phyloP scores from a whole-genome alignment of 1,140 invertebrate genomes.

The Drosophila neocordata region DNA sequence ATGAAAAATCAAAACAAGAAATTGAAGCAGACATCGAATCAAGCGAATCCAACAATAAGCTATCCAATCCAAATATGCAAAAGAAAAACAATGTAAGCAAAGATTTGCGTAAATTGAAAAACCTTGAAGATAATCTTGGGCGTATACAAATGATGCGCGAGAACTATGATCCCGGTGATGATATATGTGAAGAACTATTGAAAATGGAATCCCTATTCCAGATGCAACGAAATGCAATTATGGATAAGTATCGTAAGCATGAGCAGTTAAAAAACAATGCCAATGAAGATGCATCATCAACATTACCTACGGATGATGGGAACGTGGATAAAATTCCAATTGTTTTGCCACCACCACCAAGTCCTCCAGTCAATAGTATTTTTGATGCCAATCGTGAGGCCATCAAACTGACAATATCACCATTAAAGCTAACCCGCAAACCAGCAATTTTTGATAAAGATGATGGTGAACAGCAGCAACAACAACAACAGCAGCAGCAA shows the following conservation, averaged over 20 bases:
- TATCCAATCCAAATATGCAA: conserved; percentile 24
- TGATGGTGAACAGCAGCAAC: conserved; percentile 36
- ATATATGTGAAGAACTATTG: conserved; percentile 71
- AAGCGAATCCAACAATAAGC: neutral
- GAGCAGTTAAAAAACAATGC: conserved; percentile 23
- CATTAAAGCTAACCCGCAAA: conserved; percentile 67
- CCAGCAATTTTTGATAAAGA: conserved; percentile 72
- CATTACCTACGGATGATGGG: conserved; percentile 2
- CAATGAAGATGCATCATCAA: conserved; percentile 21
- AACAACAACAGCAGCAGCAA: conserved; percentile 8
- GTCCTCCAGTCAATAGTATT: conserved; percentile 62
- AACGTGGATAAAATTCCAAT: neutral
- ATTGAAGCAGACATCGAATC: neutral
- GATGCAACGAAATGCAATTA: conserved; percentile 73
- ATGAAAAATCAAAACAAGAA: conserved; percentile 2
- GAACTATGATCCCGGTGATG: conserved; percentile 73
- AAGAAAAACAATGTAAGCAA: conserved; percentile 69
- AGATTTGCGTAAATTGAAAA: conserved; percentile 73
- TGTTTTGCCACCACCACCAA: conserved; percentile 3
- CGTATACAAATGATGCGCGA: conserved; percentile 80
- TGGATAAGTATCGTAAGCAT: conserved; percentile 73
- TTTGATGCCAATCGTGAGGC: conserved; percentile 77
- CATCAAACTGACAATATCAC: conserved; percentile 76
- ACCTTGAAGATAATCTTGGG: conserved; percentile 68
- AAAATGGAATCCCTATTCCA: conserved; percentile 79